Percentiles rank a stretch among this genome's conserved stretches.
phyloP scores from a whole-genome alignment of 2,888 invertebrate species.

The Caenorhabditis sp. region DNA sequence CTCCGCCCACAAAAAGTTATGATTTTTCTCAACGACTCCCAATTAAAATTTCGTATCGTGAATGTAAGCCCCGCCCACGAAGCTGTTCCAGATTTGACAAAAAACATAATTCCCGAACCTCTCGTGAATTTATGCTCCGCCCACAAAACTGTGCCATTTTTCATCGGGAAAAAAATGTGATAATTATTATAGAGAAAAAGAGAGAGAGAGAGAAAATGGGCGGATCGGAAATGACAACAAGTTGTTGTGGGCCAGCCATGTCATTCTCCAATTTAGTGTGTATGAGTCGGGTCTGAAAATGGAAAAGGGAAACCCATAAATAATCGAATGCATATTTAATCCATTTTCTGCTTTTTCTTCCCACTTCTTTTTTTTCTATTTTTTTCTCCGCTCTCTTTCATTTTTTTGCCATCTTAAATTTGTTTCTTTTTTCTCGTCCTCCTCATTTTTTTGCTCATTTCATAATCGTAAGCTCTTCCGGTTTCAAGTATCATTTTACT shows the following conservation, averaged over 20 bases:
- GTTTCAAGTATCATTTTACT: conserved; percentile 1
- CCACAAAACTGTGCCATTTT: too few relatives aligned
- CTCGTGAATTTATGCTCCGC: too few relatives aligned
- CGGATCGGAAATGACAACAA: background rate
- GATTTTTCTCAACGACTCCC: too few relatives aligned
- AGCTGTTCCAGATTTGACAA: too few relatives aligned
- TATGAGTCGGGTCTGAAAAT: background rate
- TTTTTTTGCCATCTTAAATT: conserved; percentile 3
- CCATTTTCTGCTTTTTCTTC: conserved; percentile 19
- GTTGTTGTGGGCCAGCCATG: background rate
- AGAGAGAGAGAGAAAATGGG: too few relatives aligned
- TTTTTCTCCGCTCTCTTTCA: background rate
- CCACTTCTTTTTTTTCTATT: conserved; percentile 10
- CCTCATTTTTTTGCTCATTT: background rate
- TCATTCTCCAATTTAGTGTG: background rate
- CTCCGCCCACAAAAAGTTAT: too few relatives aligned
- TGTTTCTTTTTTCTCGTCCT: conserved; percentile 4
- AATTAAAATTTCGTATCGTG: too few relatives aligned
- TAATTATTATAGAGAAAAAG: too few relatives aligned
- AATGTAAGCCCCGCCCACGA: too few relatives aligned
- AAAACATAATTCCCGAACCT: too few relatives aligned
- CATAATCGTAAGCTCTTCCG: background rate
- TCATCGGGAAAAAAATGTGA: too few relatives aligned
- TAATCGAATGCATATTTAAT: conserved; percentile 13
- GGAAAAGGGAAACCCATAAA: background rate